phyloP scores from a whole-genome alignment of 2,113 vertebrate genomes.

The Pleuronectes platessa region DNA sequence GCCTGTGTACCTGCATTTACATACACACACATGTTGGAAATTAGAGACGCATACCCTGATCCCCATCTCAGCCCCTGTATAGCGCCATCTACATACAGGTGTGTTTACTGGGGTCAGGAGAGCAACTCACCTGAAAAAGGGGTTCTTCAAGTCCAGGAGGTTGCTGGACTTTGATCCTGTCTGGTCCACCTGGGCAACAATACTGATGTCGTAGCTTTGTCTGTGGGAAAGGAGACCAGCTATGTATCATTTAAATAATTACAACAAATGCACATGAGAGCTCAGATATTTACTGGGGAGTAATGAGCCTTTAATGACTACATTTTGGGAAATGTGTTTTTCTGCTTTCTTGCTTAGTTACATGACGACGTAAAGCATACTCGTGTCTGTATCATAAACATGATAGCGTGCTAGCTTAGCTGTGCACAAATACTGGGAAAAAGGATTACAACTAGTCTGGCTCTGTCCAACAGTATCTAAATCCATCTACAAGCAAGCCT shows the following conservation, averaged over 20 bases:
- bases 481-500: no score
- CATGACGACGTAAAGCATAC: no score
- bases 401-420: no score
- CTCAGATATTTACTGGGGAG: not conserved
- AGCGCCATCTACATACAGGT: no score
- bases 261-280: not conserved
- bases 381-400: no score
- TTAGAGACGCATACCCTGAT: not conserved
- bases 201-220: constrained; percentile 97
- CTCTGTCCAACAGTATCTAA: no score
- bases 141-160: constrained; percentile 95
- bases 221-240: constrained; percentile 66
- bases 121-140: constrained; percentile 90
- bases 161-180: constrained; percentile 97
- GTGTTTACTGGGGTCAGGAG: not conserved
- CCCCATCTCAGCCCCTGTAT: not conserved
- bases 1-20: constrained; percentile 89
- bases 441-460: no score
- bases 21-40: constrained; percentile 25
- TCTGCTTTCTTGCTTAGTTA: no score
- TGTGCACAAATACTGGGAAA: no score
- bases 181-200: constrained; percentile 97
- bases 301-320: no score
- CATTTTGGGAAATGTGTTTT: no score
- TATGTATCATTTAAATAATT: not conserved